phyloP scores from a whole-genome alignment of 1,140 invertebrate genomes.

The Drosophila biarmipes region DNA sequence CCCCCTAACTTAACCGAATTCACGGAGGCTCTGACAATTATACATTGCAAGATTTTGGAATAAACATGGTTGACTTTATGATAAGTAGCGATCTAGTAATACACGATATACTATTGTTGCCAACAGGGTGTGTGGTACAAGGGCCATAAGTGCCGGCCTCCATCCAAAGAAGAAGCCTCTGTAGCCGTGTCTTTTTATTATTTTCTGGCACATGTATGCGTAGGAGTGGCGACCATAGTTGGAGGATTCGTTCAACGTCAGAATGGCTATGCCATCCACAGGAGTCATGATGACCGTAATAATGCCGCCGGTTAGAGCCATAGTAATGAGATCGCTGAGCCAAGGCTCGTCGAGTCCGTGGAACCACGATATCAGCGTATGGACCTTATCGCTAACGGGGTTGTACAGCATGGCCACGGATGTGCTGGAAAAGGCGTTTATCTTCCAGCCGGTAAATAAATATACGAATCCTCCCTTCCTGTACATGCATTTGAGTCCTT shows the following conservation, averaged over 20 bases:
- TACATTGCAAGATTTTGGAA: slow-evolving; percentile 34
- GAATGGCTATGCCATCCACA: slow-evolving; percentile 14
- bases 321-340: neutral
- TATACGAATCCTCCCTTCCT: slow-evolving; percentile 8
- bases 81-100: neutral
- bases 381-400: slow-evolving; percentile 11
- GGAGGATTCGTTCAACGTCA: slow-evolving; percentile 9
- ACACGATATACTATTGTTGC: slow-evolving; percentile 2
- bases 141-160: slow-evolving; percentile 7
- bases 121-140: slow-evolving; percentile 8
- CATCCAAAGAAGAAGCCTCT: slow-evolving; percentile 29
- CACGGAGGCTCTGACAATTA: slow-evolving; percentile 19
- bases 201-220: neutral
- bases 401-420: slow-evolving; percentile 1
- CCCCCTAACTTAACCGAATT: slow-evolving; percentile 16
- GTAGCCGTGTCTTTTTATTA: slow-evolving; percentile 22
- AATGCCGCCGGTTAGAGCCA: slow-evolving; percentile 7
- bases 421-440: slow-evolving; percentile 15
- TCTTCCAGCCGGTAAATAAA: slow-evolving; percentile 26
- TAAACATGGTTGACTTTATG: slow-evolving; percentile 16
- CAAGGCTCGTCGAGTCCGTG: neutral
- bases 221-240: neutral
- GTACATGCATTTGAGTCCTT: slow-evolving; percentile 25
- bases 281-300: slow-evolving; percentile 28
- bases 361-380: neutral